phyloP scores from a whole-genome alignment of 2,797 vertebrate species.

The Sebastes melanostomus region DNA sequence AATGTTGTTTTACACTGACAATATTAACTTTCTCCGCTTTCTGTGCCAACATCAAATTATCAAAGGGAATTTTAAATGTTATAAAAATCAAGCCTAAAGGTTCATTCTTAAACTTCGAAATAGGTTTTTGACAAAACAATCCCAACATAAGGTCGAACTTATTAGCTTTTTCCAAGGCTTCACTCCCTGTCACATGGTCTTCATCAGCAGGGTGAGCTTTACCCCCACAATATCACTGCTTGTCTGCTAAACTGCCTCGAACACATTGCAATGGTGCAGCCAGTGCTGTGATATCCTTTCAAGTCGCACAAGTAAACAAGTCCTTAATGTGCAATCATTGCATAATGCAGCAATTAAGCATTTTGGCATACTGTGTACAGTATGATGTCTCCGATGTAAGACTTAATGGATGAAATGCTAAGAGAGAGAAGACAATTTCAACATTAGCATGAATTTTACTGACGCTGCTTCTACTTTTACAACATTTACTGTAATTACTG shows the following conservation, averaged over 20 bases:
- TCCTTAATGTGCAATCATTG: background rate
- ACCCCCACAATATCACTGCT: no score
- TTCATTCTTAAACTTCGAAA: background rate
- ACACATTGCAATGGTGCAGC: background rate
- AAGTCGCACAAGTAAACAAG: background rate
- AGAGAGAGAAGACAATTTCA: background rate
- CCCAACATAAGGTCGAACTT: background rate
- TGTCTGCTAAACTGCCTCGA: background rate
- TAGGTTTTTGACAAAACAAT: background rate
- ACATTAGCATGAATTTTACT: background rate
- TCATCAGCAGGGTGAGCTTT: background rate
- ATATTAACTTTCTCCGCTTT: background rate
- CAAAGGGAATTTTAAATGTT: background rate
- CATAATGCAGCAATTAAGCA: constrained; percentile 10
- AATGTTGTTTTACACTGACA: background rate
- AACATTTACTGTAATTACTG: background rate
- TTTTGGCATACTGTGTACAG: background rate
- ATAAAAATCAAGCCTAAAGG: background rate
- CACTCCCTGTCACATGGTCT: background rate
- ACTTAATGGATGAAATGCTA: background rate
- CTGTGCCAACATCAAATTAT: background rate
- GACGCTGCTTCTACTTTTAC: background rate
- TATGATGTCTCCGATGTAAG: background rate
- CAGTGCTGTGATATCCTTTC: background rate
- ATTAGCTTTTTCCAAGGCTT: background rate